Evolutionary conservation across 2,113 vertebrate genomes (phyloP).

Genomic region (Tachysurus vachellii): DNA sequence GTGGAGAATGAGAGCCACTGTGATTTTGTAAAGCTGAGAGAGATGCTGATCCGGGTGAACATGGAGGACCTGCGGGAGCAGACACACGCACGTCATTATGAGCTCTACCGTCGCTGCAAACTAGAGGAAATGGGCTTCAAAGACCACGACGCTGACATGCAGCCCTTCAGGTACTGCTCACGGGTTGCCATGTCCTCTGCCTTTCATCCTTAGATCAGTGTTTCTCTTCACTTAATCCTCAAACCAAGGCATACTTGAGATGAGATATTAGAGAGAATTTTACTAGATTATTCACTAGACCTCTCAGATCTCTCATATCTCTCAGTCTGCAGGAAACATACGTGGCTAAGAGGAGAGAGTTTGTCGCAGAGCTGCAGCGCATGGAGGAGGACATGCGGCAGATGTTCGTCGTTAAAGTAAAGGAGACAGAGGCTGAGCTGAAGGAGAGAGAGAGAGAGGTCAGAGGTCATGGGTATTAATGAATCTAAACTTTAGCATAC

Average conservation of each 20-base stretch:
- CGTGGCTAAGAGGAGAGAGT: constrained; percentile 51
- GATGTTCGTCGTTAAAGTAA: constrained; percentile 54
- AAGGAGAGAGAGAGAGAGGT: constrained; percentile 57
- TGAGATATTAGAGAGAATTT: no score
- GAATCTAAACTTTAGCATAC: background rate
- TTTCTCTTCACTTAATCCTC: constrained; percentile 31
- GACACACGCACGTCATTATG: constrained; percentile 92
- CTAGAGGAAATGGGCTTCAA: constrained; percentile 98
- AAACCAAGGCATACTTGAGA: constrained; percentile 46
- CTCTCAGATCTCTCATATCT: background rate
- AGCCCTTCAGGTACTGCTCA: constrained; percentile 86
- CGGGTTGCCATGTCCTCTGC: background rate
- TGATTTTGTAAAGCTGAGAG: constrained; percentile 94
- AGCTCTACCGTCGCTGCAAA: constrained; percentile 93
- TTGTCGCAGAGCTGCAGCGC: constrained; percentile 48
- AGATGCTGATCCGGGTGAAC: constrained; percentile 94
- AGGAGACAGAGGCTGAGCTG: constrained; percentile 55
- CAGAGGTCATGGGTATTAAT: background rate
- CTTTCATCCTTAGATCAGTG: background rate
- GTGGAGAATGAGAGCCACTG: constrained; percentile 97
- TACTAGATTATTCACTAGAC: background rate
- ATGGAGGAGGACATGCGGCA: constrained; percentile 57
- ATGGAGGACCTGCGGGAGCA: constrained; percentile 96
- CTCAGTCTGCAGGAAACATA: constrained; percentile 54
- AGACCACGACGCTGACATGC: constrained; percentile 86